Evolutionary conservation across 1,140 invertebrate genomes (phyloP).

Genomic region (Drosophila gunungcola): DNA sequence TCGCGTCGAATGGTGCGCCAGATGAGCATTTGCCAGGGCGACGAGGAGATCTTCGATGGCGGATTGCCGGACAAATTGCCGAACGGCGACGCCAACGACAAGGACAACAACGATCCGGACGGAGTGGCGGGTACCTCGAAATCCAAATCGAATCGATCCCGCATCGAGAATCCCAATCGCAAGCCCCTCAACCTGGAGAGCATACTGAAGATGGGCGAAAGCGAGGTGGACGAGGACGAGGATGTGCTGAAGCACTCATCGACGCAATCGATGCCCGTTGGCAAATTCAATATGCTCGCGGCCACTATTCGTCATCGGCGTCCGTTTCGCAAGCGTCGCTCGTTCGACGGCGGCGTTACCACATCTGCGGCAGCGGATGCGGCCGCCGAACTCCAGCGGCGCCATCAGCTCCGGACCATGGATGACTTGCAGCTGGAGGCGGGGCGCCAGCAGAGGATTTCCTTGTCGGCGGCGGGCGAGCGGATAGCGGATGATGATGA

Average conservation of each 20-base stretch:
- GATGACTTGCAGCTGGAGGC: slow-evolving; percentile 32
- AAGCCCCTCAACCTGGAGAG: slow-evolving; percentile 74
- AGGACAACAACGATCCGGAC: background rate
- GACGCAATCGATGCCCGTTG: background rate
- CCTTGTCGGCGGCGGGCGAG: background rate
- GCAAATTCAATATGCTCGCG: slow-evolving; percentile 71
- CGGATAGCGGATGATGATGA: slow-evolving; percentile 16
- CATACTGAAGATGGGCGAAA: slow-evolving; percentile 81
- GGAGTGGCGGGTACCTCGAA: background rate
- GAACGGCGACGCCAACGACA: slow-evolving; percentile 1
- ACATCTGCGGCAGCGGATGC: slow-evolving; percentile 46
- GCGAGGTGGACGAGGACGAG: slow-evolving; percentile 74
- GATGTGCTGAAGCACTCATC: slow-evolving; percentile 29
- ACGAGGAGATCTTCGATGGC: slow-evolving; percentile 40
- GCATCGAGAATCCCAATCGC: slow-evolving; percentile 56
- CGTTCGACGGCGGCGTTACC: slow-evolving; percentile 38
- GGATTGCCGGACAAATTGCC: background rate
- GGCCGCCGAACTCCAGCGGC: slow-evolving; percentile 27
- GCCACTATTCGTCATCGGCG: slow-evolving; percentile 20
- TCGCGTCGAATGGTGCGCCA: slow-evolving; percentile 66
- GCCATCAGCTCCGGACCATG: slow-evolving; percentile 14
- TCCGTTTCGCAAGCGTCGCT: slow-evolving; percentile 15
- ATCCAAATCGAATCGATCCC: background rate
- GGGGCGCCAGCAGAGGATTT: background rate
- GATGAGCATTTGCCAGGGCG: slow-evolving; percentile 58